Conservation (phyloP, 1,140 invertebrate species). For the Drosophila santomea region DNA sequence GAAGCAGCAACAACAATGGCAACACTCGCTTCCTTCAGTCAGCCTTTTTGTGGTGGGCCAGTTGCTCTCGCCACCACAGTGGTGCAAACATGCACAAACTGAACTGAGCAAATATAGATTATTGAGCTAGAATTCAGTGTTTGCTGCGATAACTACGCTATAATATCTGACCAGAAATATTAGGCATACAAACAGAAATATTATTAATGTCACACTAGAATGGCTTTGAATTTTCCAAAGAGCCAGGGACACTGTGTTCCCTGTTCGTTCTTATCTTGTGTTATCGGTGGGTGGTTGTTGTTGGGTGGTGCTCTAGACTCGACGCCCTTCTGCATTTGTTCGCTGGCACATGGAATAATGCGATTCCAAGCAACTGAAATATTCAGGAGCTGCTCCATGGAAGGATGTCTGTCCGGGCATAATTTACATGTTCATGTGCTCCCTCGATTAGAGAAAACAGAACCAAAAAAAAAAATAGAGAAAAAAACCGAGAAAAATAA, state of each 20-base stretch:
- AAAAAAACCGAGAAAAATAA: neutral
- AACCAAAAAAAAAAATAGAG: neutral
- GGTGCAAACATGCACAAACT: neutral
- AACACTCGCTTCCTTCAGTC: constrained; percentile 13
- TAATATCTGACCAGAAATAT: too few species aligned
- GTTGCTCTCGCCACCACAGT: constrained; percentile 22
- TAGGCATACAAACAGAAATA: too few species aligned
- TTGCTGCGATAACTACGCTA: too few species aligned
- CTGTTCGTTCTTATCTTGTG: neutral
- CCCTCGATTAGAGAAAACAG: constrained; percentile 13
- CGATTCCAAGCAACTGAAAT: constrained; percentile 63
- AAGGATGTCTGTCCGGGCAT: constrained; percentile 6
- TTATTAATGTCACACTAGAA: neutral
- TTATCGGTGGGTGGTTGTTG: neutral
- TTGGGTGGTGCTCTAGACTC: neutral
- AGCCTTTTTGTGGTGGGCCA: constrained; percentile 36
- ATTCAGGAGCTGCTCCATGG: constrained; percentile 46
- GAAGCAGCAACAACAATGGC: constrained; percentile 19
- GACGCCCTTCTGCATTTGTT: constrained; percentile 4
- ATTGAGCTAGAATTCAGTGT: neutral
- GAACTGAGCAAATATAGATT: neutral
- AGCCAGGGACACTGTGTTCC: constrained; percentile 12
- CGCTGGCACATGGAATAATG: constrained; percentile 38
- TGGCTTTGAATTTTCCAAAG: neutral
- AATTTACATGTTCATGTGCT: constrained; percentile 45